Evolutionary conservation across 1,140 invertebrate genomes (phyloP), one percentile per base, ranked within the genome.

Genomic region (Lethocerus indicus): DNA sequence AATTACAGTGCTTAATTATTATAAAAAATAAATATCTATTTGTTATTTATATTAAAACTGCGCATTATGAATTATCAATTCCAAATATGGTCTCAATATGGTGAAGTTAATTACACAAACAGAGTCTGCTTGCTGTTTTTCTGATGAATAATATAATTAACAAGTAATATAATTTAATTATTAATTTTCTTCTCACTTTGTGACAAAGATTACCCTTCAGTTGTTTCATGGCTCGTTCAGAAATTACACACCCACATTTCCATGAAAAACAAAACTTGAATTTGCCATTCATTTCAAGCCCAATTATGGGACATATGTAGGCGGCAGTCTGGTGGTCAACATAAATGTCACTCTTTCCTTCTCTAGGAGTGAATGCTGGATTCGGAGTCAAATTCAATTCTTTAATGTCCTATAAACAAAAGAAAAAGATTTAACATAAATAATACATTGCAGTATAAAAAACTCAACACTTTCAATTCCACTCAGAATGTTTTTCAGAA

Each of bases 251-350:
- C 0, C 94, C 95, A 66, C 94, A 98, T 25, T 69, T 79, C 88
- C 91, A 95, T 0, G 94, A 63, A 42, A 84, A 93, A 24, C 83
- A 76, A 66, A 98, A 99, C 50, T 86, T 82, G 62, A 83, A 90
- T 61, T 82, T 86, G 25, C 95, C 95, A 60, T 90, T 94, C 94
- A 99, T 98, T 67, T 97, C 93, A 0, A 96, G 60, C 2, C 89
- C 87, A 62, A 87, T 86, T 12, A 98, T 76, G 16, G 94, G 94
- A 63, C 95, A 99, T 60, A 98, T 89, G 61, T 81, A 98, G 1
- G 82, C 79, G 9, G 90, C 77, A 62, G 75, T 78, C 20, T 83
- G 78, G 27, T 74, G 71, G 60, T 91, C 87, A 2, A 83, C 72
- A 53, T 86, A 79, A 50, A 83, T 81, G 57, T 90, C 89, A 7